Percentiles rank a stretch among this genome's conserved stretches.
Evolutionary conservation across 2,888 invertebrate species (phyloP).

Genomic region (Drosophila sordidapex): DNA sequence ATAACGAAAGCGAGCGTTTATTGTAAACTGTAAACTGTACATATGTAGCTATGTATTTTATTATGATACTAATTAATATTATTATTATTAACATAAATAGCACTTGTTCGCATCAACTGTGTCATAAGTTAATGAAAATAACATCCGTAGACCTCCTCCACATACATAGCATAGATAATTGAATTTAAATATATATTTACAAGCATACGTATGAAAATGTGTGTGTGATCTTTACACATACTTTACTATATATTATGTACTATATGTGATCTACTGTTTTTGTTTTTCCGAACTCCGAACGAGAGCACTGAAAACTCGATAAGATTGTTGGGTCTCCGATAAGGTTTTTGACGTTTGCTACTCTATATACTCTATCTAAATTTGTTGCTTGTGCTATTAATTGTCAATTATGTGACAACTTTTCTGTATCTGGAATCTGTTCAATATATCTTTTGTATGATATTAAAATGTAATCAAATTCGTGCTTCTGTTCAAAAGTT

Average conservation of each 20-base stretch:
- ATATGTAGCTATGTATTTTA: conserved; percentile 63
- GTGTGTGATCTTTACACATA: conserved; percentile 5
- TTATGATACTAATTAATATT: conserved; percentile 24
- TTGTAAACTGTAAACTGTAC: conserved; percentile 42
- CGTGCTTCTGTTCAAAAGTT: not conserved
- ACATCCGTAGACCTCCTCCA: conserved; percentile 38
- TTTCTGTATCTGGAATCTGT: conserved; percentile 10
- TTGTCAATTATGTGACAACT: conserved; percentile 29
- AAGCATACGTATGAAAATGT: conserved; percentile 7
- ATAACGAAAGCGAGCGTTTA: conserved; percentile 16
- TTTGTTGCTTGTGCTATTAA: conserved; percentile 1
- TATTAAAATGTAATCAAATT: not conserved
- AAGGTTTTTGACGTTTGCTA: conserved; percentile 8
- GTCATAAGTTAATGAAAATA: conserved; percentile 47
- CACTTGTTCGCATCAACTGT: conserved; percentile 45
- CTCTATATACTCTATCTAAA: not conserved
- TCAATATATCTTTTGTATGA: not conserved
- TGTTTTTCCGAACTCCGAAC: conserved; percentile 15
- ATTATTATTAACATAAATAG: conserved; percentile 41
- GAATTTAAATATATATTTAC: conserved; percentile 26
- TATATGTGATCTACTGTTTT: conserved; percentile 12
- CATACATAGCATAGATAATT: conserved; percentile 46
- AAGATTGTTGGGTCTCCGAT: conserved; percentile 42
- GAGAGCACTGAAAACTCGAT: conserved; percentile 25
- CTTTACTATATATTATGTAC: conserved; percentile 3